These are phyloP conservation scores for Ctenodactylus gundi DNA, from an alignment of 2,113 vertebrate species.

Conservation along the genomic window DNA sequence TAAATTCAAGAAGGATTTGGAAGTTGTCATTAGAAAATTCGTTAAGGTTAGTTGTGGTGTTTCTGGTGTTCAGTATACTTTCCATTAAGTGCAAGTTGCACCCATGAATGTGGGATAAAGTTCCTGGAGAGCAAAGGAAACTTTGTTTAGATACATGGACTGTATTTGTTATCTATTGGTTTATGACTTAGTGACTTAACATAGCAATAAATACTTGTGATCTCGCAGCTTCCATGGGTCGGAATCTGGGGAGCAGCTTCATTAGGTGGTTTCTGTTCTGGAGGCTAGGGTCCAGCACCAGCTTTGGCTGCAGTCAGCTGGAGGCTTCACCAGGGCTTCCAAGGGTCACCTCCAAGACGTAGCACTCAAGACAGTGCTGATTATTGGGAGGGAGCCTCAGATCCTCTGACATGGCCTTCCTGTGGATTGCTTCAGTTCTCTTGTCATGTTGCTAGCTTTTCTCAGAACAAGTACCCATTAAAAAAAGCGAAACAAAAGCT, in stretches of 20 bases:
- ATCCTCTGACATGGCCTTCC: neutral
- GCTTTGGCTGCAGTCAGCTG: neutral
- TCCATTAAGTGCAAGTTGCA: neutral
- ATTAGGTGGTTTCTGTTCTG: no score
- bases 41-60: neutral
- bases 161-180: neutral
- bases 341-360: neutral
- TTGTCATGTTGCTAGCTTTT: neutral
- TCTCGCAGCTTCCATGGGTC: neutral
- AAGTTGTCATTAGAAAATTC: neutral
- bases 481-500: neutral
- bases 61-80: neutral
- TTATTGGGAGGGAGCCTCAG: neutral
- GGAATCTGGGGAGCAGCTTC: neutral
- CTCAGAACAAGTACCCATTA: neutral
- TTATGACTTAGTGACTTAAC: neutral
- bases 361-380: neutral
- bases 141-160: neutral
- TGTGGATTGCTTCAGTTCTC: neutral
- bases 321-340: neutral
- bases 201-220: neutral
- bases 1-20: neutral
- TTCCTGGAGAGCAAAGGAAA: neutral
- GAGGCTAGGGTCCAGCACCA: neutral
- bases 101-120: neutral